Base-by-base conservation (phyloP, 1,140 invertebrate genomes). In the Nasonia giraulti region DNA sequence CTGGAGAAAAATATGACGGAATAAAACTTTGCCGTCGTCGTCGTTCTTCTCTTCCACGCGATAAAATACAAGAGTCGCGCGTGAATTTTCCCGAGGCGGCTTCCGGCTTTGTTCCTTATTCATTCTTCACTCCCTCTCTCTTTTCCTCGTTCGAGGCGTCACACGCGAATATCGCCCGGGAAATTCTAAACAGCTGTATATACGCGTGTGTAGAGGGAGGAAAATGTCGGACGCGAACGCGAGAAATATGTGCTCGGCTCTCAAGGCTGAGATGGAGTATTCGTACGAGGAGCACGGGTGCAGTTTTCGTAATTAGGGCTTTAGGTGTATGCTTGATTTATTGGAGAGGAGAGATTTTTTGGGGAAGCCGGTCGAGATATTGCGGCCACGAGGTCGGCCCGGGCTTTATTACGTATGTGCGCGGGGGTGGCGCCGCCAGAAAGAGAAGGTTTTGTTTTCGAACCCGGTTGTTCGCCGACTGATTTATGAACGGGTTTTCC, bases 1-100 rank as follows among this genome's bases (percentile, higher is more conserved):
- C 27, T 0, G 14, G 23, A 78, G 80, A 85, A 82, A 85, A 85
- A 85, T 85, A 85, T 85, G 84, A 85, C 80, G 84, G 66, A 82
- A 85, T 85, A 85, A 85, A 85, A 85, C 79, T 85, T 85, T 78
- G 55, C 55, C 55, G 55, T 62, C n/a, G 55, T n/a, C 55, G 55
- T 76, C 73, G 23, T 69, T n/a, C 33, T 62, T 55, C 74, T 62
- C 78, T 85, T 81, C 55, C 73, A 37, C 62, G 62, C 84, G 73
- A 85, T 85, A 85, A 85, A 85, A 31, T 71, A 68, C 62, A 23
- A 68, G 83, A 85, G 73, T 33, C 27, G 14, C 31, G 74, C 20
- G 75, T 50, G 40, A 84, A 75, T 80, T 79, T 84, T 84, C 69
- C 44, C 14, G 62, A 10, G 37, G 66, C 10, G 74, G 62, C 75